A percentile compares a stretch with the other conserved stretches of the same genome.
These are phyloP conservation scores for Phenganax marumi DNA, from an alignment of 92 coral and sea anemone species.

Conservation along the genomic window DNA sequence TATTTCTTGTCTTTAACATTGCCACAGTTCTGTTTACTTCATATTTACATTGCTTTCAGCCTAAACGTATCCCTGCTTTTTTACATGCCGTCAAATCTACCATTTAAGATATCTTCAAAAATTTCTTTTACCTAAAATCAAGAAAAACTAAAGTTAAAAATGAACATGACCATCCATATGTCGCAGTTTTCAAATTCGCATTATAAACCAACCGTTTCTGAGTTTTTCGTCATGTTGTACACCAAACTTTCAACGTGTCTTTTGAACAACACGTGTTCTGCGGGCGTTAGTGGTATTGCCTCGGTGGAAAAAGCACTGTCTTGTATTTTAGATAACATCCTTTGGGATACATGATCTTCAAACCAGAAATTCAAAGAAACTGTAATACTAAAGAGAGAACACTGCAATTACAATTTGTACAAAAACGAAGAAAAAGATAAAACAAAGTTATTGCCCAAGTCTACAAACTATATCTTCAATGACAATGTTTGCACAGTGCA, in stretches of 20 bases:
- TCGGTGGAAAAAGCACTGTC: conserved; percentile 12
- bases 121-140: neutral
- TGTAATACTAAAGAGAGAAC: conserved; percentile 61
- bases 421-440: neutral
- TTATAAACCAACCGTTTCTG: conserved; percentile 13
- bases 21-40: too few relatives aligned
- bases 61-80: too few relatives aligned
- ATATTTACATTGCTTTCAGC: too few relatives aligned
- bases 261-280: conserved; percentile 35
- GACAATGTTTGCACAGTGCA: neutral
- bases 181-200: neutral
- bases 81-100: neutral
- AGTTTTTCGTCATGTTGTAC: conserved; percentile 36
- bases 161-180: neutral
- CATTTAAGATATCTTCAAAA: neutral
- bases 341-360: conserved; percentile 39
- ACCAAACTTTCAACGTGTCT: conserved; percentile 27
- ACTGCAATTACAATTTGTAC: too few relatives aligned
- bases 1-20: too few relatives aligned
- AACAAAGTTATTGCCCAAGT: neutral
- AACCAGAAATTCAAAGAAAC: conserved; percentile 97
- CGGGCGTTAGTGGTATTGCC: neutral
- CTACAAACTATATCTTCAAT: neutral
- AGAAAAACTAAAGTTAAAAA: neutral
- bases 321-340: neutral